Conservation (phyloP, 2,113 vertebrate species). For the Microtus richardsoni region DNA sequence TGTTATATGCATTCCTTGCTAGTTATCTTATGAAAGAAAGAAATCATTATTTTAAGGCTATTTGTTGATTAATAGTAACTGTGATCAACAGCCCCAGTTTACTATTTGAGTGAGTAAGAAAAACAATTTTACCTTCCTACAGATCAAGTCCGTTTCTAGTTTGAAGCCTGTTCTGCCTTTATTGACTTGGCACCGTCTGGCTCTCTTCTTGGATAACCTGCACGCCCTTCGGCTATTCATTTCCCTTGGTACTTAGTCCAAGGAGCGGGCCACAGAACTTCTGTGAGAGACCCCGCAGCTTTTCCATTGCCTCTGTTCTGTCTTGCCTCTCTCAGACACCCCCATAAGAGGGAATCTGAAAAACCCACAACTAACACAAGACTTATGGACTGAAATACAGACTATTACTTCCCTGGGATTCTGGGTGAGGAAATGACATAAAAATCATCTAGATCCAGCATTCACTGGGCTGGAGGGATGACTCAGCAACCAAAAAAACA, state of each 20-base stretch:
- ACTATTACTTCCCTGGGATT: background rate
- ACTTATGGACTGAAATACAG: background rate
- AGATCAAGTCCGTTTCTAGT: background rate
- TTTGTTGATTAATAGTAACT: conserved; percentile 8
- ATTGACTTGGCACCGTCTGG: background rate
- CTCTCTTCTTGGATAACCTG: background rate
- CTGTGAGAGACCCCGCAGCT: background rate
- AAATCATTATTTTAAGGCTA: conserved; percentile 19
- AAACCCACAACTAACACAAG: background rate
- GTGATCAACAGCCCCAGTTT: background rate
- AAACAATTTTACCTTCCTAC: conserved; percentile 37
- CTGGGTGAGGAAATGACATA: background rate
- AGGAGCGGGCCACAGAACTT: background rate
- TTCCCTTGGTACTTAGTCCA: background rate
- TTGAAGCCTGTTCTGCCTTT: background rate
- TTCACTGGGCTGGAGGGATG: too few relatives aligned
- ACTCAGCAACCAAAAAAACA: too few relatives aligned
- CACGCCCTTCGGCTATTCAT: background rate
- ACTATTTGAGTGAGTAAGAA: conserved; percentile 29
- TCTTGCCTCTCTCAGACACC: background rate
- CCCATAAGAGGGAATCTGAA: background rate
- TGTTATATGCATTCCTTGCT: background rate
- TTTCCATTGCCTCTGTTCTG: conserved; percentile 10
- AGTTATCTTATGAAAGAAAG: background rate
- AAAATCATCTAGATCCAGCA: background rate